Base-by-base conservation (phyloP, 2,113 vertebrate genomes). In the Toxotes chatareus region DNA sequence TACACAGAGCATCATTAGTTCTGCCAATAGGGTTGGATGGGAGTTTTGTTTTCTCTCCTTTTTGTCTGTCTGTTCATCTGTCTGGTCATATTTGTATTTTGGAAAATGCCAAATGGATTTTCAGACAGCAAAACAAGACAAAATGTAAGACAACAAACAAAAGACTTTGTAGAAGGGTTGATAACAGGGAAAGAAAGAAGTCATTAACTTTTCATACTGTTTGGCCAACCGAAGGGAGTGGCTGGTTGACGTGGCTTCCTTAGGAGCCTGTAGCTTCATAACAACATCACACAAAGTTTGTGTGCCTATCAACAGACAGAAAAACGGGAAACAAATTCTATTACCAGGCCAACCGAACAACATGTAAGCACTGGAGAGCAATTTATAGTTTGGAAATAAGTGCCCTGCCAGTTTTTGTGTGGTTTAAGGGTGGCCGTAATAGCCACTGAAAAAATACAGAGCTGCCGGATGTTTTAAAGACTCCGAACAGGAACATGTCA, bases 341-440 rank as follows among this genome's bases (percentile, higher is more conserved):
- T 80, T 53, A 55, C 78, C 79, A 76, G 9, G 76, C 59, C 57
- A 83, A 89, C 67, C 46, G 67, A 87, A 85, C 64, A 85, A 77
- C 31, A 46, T 38, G 34, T 17, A 46, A 71, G 49, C 75, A 68
- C 65, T 40, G 36, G 34, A 53, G 66, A 65, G 65, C 44, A 71
- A 57, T 87, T 86, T 88, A 55, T 46, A 73, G 57, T 75, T 81
- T 57, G 72, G 74, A 84, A 86, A 63, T 56, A 82, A 61, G 38
- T 34, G 44, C 63, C 65, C 32, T n/a, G 57, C 11, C 73, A 63
- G 5, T 65, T 70, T 84, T 53, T 56, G 31, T 56, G 66, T 56
- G 49, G 72, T 83, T 75, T 27, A 76, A 75, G 46, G 47, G 53
- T 32, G 53, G 82, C 71, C 27, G 31, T 73, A 36, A 47, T 27